A percentile compares a stretch with the other conserved stretches of the same genome.
Conservation (phyloP, 2,888 invertebrate species). For the Brassicogethes aeneus region DNA sequence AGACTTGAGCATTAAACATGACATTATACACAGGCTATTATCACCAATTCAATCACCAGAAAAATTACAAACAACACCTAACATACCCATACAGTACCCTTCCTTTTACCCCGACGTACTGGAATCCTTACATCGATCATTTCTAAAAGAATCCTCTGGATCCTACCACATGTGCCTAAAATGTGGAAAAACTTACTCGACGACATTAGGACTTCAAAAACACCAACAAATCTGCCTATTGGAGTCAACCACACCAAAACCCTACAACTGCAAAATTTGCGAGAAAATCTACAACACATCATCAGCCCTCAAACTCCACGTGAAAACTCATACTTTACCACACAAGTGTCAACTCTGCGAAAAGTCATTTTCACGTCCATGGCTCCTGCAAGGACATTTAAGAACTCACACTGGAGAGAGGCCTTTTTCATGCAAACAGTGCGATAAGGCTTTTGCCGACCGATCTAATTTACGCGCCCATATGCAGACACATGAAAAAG, state of each 20-base stretch:
- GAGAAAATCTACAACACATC: slow-evolving; percentile 88
- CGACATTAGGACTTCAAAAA: slow-evolving; percentile 86
- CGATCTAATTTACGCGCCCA: slow-evolving; percentile 91
- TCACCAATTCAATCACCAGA: neutral
- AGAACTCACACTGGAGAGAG: slow-evolving; percentile 96
- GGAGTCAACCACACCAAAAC: slow-evolving; percentile 73
- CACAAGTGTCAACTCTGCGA: slow-evolving; percentile 94
- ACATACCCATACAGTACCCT: too few species aligned
- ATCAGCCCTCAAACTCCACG: slow-evolving; percentile 96
- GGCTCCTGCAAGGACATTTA: slow-evolving; percentile 94
- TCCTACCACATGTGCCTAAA: slow-evolving; percentile 71
- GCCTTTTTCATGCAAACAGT: slow-evolving; percentile 89
- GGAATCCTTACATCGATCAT: slow-evolving; percentile 2
- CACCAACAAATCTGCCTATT: slow-evolving; percentile 90
- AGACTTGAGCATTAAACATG: slow-evolving; percentile 78
- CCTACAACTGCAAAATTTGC: slow-evolving; percentile 90
- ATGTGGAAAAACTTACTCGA: slow-evolving; percentile 91
- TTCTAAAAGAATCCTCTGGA: neutral
- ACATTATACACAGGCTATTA: slow-evolving; percentile 56
- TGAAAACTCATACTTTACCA: slow-evolving; percentile 90
- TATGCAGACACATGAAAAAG: slow-evolving; percentile 91
- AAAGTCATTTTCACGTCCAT: slow-evolving; percentile 92
- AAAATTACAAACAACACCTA: too few species aligned
- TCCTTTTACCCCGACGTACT: slow-evolving; percentile 10
- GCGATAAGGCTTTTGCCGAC: slow-evolving; percentile 91